Base-by-base conservation (phyloP, 2,888 invertebrate genomes). In the Callimorpha dominula region DNA sequence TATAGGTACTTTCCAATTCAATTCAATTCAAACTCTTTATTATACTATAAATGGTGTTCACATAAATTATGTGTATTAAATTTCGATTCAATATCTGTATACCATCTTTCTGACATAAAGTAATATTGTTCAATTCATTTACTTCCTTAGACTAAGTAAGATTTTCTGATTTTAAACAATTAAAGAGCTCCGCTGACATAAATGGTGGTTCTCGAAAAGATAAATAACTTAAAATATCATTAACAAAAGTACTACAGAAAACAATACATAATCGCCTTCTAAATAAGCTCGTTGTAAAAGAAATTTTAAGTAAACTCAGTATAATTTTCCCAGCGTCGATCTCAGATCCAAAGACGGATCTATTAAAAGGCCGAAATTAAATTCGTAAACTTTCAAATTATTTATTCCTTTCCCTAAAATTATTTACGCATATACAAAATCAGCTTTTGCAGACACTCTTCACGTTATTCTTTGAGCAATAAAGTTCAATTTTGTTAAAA, bases 351-450 rank as follows among this genome's bases (percentile, higher is more conserved):
- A 82, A 86, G 86, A 81, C 75, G 82, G 68, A 77, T 82, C 82
- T 85, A 85, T 86, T 86, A 86, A 83, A 83, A 80, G 77, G 79
- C 74, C 77, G 69, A 86, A 89, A 89, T 89, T 88, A 87, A 88
- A 89, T 88, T 88, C 82, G 73, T 83, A 75, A 80, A 85, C 85
- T 87, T 90, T 86, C 81, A 85, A 85, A 88, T 90, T 90, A 90
- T 89, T 90, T 90, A 91, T 90, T 87, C 85, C 85, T 70, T 81
- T 83, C 80, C 84, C 85, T 81, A 78, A 82, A 86, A 85, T 87
- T 85, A 87, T 90, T 89, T 86, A 87, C 82, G 82, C 79, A 77
- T 85, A 77, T 72, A 73, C 81, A 78, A 70, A 65, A 66, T 65
- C 73, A 40, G 6, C 43, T 40, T 72, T n/a, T 74, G 60, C 78